A percentile compares a stretch with the other conserved stretches of the same genome.
phyloP scores from a whole-genome alignment of 2,113 vertebrate genomes.

The Psettodes erumei region DNA sequence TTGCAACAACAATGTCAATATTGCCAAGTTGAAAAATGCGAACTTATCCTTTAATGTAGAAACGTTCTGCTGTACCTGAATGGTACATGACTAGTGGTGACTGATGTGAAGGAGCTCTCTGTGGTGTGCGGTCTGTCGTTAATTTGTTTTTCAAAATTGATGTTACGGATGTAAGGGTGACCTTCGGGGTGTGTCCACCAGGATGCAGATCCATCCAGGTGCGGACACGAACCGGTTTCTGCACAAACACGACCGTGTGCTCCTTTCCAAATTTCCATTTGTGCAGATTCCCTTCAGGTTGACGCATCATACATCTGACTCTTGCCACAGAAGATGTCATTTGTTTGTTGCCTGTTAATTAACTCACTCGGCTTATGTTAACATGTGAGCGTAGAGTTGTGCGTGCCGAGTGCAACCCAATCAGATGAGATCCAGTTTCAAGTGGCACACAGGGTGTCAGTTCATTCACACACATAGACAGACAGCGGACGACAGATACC shows the following conservation, averaged over 20 bases:
- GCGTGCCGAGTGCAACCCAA: slow-evolving; percentile 1
- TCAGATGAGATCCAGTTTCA: background rate
- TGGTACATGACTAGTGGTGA: background rate
- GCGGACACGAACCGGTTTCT: background rate
- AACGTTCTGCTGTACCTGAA: background rate
- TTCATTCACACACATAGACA: background rate
- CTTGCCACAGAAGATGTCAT: background rate
- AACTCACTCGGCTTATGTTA: slow-evolving; percentile 5
- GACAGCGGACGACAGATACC: background rate
- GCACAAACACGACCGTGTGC: background rate
- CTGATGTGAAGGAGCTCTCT: background rate
- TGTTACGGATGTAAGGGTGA: background rate
- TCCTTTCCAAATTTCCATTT: background rate
- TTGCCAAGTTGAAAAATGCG: background rate
- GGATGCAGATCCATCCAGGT: background rate
- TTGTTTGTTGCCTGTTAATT: slow-evolving; percentile 3
- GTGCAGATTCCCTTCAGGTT: too few relatives aligned
- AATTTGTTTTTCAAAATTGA: background rate
- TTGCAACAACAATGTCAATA: background rate
- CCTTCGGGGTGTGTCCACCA: background rate
- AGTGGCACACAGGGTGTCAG: background rate
- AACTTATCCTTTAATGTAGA: background rate
- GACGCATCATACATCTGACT: slow-evolving; percentile 23
- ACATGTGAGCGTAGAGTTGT: background rate
- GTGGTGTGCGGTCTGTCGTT: too few relatives aligned